Evolutionary conservation across 2,113 vertebrate species (phyloP), one percentile per base, ranked within the genome.

Genomic region (Potamarius usumacintae): DNA sequence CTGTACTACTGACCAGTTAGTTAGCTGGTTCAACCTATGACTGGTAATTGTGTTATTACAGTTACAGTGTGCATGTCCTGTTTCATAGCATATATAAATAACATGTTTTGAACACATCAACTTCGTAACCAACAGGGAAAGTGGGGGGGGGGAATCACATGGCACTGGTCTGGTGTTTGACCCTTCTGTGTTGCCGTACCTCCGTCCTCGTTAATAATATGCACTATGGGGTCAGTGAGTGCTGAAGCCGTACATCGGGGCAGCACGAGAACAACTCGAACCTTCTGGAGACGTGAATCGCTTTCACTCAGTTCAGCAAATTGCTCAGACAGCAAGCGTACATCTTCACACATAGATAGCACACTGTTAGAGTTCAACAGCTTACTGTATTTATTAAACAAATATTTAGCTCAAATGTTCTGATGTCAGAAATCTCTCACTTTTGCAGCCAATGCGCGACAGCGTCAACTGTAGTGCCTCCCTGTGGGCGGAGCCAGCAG

Each of bases 161-260:
- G 71, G 15, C 17, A 42, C 11, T 71, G 6, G 69, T 17, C 0
- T 74, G 18, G 71, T 2, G 42, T 74, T 50, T 20, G 67, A 71
- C 17, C 6, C 17, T 20, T 1, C 17, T 2, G 42, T 76, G 48
- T 52, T 67, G 58, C 65, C 27, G 17, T 96, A 99, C 98, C 97
- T 97, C 96, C 95, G 0, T 95, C 90, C 89, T 98, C 97, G 82
- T 92, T 94, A 92, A 97, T 90, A 89, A 99, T 96, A 89, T 97
- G 94, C 65, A 96, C 94, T 76, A 98, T 92, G 4, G 98, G 97
- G 88, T 98, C 96, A 48, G 95, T 95, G 82, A 96, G 94, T 22
- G 96, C 97, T 27, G 97, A 94, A 67, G 91, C 95, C 0, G 97
- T 98, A 87, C 97, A 98, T 0, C 85, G 96, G 69, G 98, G 97